Percentiles rank a stretch among this genome's conserved stretches.
These are phyloP conservation scores for Carposina sasakii DNA, from an alignment of 1,140 invertebrate species.

Conservation along the genomic window DNA sequence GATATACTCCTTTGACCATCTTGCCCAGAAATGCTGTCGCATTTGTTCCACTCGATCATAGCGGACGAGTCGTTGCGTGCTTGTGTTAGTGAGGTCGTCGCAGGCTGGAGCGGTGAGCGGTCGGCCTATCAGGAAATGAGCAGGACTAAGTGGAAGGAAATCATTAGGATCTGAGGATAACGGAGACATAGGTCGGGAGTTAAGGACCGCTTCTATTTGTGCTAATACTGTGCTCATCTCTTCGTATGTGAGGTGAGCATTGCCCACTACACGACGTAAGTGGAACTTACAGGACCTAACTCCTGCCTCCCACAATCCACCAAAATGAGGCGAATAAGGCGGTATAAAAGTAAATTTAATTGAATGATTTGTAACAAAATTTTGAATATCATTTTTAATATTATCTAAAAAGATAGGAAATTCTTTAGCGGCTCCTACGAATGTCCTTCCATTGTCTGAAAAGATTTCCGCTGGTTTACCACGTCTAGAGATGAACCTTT, in stretches of 20 bases:
- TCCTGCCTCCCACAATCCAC: background rate
- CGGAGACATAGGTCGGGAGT: conserved; percentile 10
- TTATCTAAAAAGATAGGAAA: background rate
- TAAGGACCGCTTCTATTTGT: conserved; percentile 11
- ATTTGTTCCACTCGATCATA: conserved; percentile 15
- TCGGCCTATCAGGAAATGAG: conserved; percentile 21
- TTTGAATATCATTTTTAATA: background rate
- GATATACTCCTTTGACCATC: conserved; percentile 7
- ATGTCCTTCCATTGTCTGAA: conserved; percentile 1
- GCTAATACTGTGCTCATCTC: conserved; percentile 1
- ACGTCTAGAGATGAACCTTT: conserved; percentile 9
- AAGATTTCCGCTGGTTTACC: background rate
- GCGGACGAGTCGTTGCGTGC: background rate
- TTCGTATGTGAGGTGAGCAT: conserved; percentile 6
- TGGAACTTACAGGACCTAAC: background rate
- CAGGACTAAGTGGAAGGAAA: conserved; percentile 12
- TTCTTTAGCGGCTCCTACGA: background rate
- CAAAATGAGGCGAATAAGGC: background rate
- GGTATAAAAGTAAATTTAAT: conserved; percentile 1
- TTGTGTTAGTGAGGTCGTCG: background rate
- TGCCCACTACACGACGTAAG: background rate
- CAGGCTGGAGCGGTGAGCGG: conserved; percentile 2
- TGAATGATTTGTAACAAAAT: background rate
- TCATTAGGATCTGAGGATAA: conserved; percentile 11
- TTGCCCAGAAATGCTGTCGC: conserved; percentile 8